phyloP scores from a whole-genome alignment of 2,113 vertebrate species.

The Laticauda laticaudata region DNA sequence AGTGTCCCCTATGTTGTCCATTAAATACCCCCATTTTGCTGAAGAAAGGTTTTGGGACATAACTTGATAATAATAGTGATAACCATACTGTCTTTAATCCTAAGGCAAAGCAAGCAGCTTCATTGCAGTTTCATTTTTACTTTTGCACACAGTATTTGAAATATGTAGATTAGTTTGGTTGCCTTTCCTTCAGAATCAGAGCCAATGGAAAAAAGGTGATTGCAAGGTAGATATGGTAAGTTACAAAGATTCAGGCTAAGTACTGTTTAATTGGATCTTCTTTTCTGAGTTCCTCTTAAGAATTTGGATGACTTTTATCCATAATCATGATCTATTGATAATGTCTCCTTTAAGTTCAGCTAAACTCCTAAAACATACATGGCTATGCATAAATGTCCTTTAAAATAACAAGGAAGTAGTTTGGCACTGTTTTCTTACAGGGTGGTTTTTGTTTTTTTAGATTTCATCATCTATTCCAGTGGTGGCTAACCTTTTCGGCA shows the following conservation, averaged over 20 bases:
- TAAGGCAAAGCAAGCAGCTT: constrained; percentile 37
- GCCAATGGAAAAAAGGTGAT: not conserved
- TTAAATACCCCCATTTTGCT: constrained; percentile 38
- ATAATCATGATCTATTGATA: not conserved
- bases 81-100: constrained; percentile 32
- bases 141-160: not conserved
- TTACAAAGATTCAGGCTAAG: not conserved
- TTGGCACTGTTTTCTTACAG: not conserved
- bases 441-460: not conserved
- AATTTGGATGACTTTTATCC: not conserved
- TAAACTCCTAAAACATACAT: not conserved
- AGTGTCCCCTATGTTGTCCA: constrained; percentile 39
- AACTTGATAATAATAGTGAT: constrained; percentile 43
- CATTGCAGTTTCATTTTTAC: not conserved
- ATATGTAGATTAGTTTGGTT: not conserved
- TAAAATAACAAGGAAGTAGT: not conserved
- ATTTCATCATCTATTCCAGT: not conserved
- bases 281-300: not conserved
- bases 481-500: no score
- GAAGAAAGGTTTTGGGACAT: constrained; percentile 49
- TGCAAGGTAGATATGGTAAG: not conserved
- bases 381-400: not conserved
- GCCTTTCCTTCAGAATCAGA: constrained; percentile 12
- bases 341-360: not conserved
- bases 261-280: not conserved